A percentile compares a stretch with the other conserved stretches of the same genome.
Evolutionary conservation across 92 coral and sea anemone species (phyloP).

Genomic region (Porites divaricata): DNA sequence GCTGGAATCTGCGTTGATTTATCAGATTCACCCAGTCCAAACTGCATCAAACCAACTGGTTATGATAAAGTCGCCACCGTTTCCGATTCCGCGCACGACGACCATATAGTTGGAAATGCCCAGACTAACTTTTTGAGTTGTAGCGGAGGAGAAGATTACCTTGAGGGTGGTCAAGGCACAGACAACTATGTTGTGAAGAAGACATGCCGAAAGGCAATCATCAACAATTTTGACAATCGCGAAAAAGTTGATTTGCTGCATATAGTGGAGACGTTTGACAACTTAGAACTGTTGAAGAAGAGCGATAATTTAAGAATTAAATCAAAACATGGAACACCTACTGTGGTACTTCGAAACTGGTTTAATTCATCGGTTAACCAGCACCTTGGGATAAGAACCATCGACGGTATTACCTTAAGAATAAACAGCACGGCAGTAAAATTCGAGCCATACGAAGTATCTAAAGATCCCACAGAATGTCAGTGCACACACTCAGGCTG

Average conservation of each 20-base stretch:
- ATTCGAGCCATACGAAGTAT: constrained; percentile 53
- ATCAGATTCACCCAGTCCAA: neutral
- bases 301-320: constrained; percentile 19
- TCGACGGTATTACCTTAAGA: constrained; percentile 48
- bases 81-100: no score
- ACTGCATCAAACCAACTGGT: constrained; percentile 4
- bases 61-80: no score
- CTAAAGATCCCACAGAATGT: constrained; percentile 64
- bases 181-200: constrained; percentile 61
- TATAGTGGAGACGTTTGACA: constrained; percentile 39
- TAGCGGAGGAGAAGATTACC: constrained; percentile 46
- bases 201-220: constrained; percentile 23
- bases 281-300: constrained; percentile 11
- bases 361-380: constrained; percentile 26
- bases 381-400: constrained; percentile 54
- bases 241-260: constrained; percentile 39
- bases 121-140: constrained; percentile 64
- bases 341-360: constrained; percentile 34
- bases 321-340: neutral
- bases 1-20: constrained; percentile 47
- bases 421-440: constrained; percentile 1
- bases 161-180: constrained; percentile 44
- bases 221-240: constrained; percentile 34
- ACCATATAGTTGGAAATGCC: no score
- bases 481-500: constrained; percentile 29